A percentile compares a stretch with the other conserved stretches of the same genome.
phyloP scores from a whole-genome alignment of 2,797 vertebrate genomes.

The Moxostoma hubbsi region DNA sequence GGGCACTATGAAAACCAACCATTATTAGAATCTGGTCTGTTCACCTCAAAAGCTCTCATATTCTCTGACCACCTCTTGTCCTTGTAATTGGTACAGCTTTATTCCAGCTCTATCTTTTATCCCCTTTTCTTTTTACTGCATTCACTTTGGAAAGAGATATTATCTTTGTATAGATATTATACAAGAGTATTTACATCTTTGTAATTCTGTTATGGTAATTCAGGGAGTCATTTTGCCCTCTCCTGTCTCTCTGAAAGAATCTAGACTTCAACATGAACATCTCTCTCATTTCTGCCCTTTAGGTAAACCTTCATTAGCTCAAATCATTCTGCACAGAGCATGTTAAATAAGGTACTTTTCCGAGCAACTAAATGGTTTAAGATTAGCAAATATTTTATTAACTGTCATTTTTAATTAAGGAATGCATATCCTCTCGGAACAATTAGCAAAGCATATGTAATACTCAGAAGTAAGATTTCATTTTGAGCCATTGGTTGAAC shows the following conservation, averaged over 20 bases:
- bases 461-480: background rate
- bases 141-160: constrained; percentile 32
- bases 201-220: constrained; percentile 37
- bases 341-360: background rate
- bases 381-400: constrained; percentile 5
- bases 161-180: too few relatives aligned
- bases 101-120: too few relatives aligned
- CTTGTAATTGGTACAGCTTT: too few relatives aligned
- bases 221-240: constrained; percentile 1
- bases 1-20: too few relatives aligned
- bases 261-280: constrained; percentile 14
- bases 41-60: too few relatives aligned
- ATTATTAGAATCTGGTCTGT: too few relatives aligned
- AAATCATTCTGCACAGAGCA: background rate
- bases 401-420: background rate
- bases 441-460: background rate
- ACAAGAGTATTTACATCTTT: constrained; percentile 12
- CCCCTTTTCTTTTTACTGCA: constrained; percentile 10
- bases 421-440: background rate
- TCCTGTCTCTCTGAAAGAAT: constrained; percentile 2
- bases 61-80: too few relatives aligned
- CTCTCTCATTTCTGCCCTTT: constrained; percentile 12
- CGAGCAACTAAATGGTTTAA: background rate
- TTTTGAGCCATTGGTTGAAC: background rate
- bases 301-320: constrained; percentile 22